Evolutionary conservation across 2,888 invertebrate genomes (phyloP), one percentile per base, ranked within the genome.

Genomic region (Caenorhabditis auriculariae): DNA sequence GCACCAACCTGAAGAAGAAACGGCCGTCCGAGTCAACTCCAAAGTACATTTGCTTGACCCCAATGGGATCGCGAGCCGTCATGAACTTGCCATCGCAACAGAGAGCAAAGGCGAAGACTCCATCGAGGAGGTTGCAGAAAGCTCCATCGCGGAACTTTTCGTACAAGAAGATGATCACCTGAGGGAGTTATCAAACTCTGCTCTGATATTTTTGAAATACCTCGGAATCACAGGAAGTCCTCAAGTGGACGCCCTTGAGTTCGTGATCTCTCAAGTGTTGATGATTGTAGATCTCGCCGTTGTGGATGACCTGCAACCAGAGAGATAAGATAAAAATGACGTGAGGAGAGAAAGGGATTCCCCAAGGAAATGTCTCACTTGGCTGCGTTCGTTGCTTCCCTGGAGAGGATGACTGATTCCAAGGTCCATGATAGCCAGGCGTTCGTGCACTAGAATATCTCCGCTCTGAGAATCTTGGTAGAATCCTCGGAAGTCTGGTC

Each of bases 251-350:
- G 9, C 62, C 67, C 43, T 58, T 47, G 9, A 77, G 65, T 23
- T 75, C 70, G 9, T 60, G 62, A 23, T 74, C 55, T 6, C 76
- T 58, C 19, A 81, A 60, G 37, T 51, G 28, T 66, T 82, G 80
- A 67, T 83, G 90, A 85, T 92, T 91, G 84, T 91, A 92, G 71
- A 91, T 87, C 85, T 91, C 91, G 44, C 91, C 91, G 81, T 91
- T 91, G 74, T 78, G 78, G 7, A 78, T 69, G 0, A 80, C 76
- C 73, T 74, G 54, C 17, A 67, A 53, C 19, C 19, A 35, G 23
- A n/a, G 44, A 44, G n/a, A 44, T 21, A 23, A 9, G 15, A 7
- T 1, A 44, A 44, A 26, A 24, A 9, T 23, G 19, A 7, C 17
- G 24, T 21, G n/a, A 44, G 24, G 7, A 19, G 9, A 19, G 24